phyloP scores from a whole-genome alignment of 2,113 vertebrate species.

The Takifugu flavidus region DNA sequence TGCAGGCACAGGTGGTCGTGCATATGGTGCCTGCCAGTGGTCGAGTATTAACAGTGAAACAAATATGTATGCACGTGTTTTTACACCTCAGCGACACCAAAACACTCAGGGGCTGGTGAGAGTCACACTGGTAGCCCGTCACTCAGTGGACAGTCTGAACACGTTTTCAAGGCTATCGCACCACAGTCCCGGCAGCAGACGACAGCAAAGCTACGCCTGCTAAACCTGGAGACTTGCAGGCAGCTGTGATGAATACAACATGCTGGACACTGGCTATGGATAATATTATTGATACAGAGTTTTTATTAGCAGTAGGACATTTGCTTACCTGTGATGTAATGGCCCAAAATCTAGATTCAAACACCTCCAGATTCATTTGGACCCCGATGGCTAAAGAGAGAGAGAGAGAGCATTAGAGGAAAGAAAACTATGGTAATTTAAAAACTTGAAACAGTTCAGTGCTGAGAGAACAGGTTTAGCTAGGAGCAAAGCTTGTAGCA shows the following conservation, averaged over 20 bases:
- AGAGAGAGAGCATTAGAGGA: conserved; percentile 2
- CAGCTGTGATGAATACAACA: no score
- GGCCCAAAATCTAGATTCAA: conserved; percentile 61
- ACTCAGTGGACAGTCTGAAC: no score
- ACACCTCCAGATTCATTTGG: conserved; percentile 57
- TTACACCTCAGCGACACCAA: neutral
- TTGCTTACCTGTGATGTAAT: conserved; percentile 49
- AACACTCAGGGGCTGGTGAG: conserved; percentile 6
- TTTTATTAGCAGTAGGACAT: neutral
- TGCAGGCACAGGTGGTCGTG: conserved; percentile 47
- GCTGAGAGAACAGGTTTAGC: conserved; percentile 8
- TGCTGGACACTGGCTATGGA: no score
- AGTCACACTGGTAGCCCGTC: no score
- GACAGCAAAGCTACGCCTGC: no score
- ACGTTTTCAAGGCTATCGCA: no score
- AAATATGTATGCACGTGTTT: conserved; percentile 19
- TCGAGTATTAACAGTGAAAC: conserved; percentile 18
- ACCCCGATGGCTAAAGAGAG: conserved; percentile 58
- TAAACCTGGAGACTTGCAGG: no score
- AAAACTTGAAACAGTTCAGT: neutral
- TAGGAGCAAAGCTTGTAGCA: conserved; percentile 3
- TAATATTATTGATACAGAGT: no score
- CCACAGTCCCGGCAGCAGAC: no score
- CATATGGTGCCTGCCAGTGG: conserved; percentile 43
- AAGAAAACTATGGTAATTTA: conserved; percentile 1